Evolutionary conservation across 92 coral and sea anemone species (phyloP).

Genomic region (Epizoanthus scotinus): DNA sequence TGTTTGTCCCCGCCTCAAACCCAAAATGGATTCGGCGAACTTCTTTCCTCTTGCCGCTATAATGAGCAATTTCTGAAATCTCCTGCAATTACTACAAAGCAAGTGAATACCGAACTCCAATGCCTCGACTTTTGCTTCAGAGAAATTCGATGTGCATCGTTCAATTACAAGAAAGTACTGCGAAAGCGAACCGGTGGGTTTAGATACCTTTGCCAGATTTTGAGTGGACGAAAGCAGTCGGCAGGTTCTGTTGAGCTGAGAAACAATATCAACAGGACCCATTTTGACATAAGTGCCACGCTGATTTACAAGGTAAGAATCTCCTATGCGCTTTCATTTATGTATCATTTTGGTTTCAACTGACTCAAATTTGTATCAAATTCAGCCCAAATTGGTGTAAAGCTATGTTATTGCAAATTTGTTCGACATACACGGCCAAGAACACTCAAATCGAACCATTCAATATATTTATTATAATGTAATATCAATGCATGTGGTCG

Average conservation of each 20-base stretch:
- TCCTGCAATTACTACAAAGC: not conserved
- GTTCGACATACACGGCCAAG: too few relatives aligned
- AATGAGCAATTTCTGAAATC: not conserved
- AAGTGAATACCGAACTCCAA: conserved; percentile 2
- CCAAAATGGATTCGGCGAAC: not conserved
- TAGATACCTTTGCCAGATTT: conserved; percentile 8
- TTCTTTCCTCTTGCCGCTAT: conserved; percentile 1
- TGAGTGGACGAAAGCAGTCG: not conserved
- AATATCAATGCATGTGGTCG: too few relatives aligned
- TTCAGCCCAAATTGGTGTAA: too few relatives aligned
- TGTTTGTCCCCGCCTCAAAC: not conserved
- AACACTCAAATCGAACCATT: too few relatives aligned
- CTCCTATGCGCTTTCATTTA: too few relatives aligned
- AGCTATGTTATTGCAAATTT: too few relatives aligned
- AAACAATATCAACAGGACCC: not conserved
- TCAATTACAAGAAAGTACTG: conserved; percentile 6
- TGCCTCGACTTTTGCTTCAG: conserved; percentile 27
- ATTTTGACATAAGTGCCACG: conserved; percentile 4
- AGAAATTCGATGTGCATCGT: conserved; percentile 20
- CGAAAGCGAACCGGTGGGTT: not conserved
- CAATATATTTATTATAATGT: too few relatives aligned
- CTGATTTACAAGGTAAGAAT: conserved; percentile 18
- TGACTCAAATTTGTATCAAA: too few relatives aligned
- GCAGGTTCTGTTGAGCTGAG: not conserved
- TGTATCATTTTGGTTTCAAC: too few relatives aligned